A percentile compares a stretch with the other conserved stretches of the same genome.
Evolutionary conservation across 2,113 vertebrate species (phyloP).

Genomic region (Actenoides lindsayi): DNA sequence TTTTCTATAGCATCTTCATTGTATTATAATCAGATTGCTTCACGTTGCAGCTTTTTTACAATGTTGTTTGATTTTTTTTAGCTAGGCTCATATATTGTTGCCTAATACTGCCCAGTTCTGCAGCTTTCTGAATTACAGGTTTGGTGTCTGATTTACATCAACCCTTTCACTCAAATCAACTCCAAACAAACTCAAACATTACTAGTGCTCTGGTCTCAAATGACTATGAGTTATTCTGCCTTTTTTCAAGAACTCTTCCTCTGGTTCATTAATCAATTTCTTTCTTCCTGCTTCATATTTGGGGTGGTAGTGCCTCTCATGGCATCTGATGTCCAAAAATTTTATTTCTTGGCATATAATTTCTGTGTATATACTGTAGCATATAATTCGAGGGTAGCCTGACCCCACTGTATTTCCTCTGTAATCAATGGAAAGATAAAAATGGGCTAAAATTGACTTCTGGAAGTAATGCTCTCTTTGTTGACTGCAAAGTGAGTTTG

Average conservation of each 20-base stretch:
- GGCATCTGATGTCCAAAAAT: neutral
- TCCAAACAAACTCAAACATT: neutral
- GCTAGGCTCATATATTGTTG: neutral
- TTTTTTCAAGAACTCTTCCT: neutral
- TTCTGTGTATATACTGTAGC: neutral
- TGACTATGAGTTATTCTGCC: neutral
- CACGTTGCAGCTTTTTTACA: neutral
- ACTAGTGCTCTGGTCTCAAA: neutral
- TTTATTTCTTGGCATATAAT: neutral
- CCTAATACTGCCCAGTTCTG: neutral
- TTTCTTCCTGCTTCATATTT: neutral
- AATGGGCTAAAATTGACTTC: slow-evolving; percentile 2
- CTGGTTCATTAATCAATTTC: neutral
- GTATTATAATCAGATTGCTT: neutral
- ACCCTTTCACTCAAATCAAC: neutral
- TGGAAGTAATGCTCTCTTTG: neutral
- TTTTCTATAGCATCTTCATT: neutral
- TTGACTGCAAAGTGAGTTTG: neutral
- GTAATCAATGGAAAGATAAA: neutral
- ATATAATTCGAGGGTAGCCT: neutral
- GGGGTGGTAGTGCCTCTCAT: neutral
- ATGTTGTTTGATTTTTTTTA: neutral
- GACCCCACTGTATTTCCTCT: neutral
- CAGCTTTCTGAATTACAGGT: neutral
- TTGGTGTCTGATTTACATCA: neutral